Percentiles rank a stretch among this genome's conserved stretches.
These are phyloP conservation scores for Tipula unca DNA, from an alignment of 2,888 invertebrate genomes.

Conservation along the genomic window DNA sequence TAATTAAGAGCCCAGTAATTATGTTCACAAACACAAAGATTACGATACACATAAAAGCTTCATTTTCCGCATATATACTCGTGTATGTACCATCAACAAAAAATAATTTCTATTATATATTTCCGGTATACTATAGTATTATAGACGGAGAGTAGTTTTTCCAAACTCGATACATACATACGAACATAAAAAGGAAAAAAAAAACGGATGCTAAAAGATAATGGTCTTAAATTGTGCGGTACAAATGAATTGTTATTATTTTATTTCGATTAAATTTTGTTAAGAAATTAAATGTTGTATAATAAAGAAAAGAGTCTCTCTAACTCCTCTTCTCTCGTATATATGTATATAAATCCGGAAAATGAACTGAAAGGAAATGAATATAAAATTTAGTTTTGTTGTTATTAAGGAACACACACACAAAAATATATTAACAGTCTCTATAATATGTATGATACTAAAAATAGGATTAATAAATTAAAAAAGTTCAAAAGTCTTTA, in stretches of 20 bases:
- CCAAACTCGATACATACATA: not conserved
- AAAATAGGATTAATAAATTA: not conserved
- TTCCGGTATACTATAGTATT: not conserved
- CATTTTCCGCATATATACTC: not conserved
- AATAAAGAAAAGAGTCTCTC: not conserved
- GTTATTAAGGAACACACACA: not conserved
- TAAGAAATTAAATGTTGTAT: not conserved
- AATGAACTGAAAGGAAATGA: constrained; percentile 8
- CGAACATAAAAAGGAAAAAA: not conserved
- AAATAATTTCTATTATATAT: not conserved
- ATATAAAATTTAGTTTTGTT: not conserved
- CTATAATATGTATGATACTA: not conserved
- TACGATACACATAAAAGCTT: not conserved
- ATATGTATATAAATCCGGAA: not conserved
- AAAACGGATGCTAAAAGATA: constrained; percentile 8
- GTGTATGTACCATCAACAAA: not conserved
- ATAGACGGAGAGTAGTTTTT: not conserved
- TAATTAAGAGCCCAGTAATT: not conserved
- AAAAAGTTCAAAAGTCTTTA: not conserved
- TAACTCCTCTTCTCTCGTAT: not conserved
- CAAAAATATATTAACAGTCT: not conserved
- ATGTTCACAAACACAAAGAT: not conserved
- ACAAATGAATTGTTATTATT: constrained; percentile 26
- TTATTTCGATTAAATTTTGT: constrained; percentile 14
- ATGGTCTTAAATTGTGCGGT: constrained; percentile 27